phyloP scores from a whole-genome alignment of 2,113 vertebrate genomes.

The Campylorhamphus procurvoides region DNA sequence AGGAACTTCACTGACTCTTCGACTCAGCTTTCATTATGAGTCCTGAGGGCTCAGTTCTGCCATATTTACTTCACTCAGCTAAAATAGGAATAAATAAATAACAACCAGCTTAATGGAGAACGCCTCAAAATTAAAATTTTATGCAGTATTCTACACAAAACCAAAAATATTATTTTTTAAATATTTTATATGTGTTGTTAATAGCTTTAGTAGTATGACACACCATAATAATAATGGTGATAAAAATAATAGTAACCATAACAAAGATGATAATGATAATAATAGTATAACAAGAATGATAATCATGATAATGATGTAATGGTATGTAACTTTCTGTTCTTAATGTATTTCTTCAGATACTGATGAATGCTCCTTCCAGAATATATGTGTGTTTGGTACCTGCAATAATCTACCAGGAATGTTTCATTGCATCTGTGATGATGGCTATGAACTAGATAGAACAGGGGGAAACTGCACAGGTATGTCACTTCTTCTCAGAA shows the following conservation, averaged over 20 bases:
- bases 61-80: background rate
- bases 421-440: slow-evolving; percentile 85
- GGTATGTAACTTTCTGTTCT: background rate
- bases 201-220: background rate
- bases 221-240: background rate
- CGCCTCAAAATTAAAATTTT: background rate
- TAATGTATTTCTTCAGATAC: slow-evolving; percentile 74
- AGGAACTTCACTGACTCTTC: background rate
- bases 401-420: slow-evolving; percentile 86
- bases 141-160: background rate
- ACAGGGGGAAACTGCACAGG: slow-evolving; percentile 86
- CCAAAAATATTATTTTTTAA: background rate
- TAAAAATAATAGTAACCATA: background rate
- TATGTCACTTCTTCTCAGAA: slow-evolving; percentile 20
- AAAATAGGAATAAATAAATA: background rate
- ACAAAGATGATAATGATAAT: background rate
- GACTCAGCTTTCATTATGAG: background rate
- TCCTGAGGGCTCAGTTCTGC: background rate
- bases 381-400: slow-evolving; percentile 85
- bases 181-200: background rate
- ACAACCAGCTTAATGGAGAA: background rate
- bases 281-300: background rate
- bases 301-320: background rate
- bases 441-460: slow-evolving; percentile 84
- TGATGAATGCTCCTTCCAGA: slow-evolving; percentile 84